Base-by-base conservation (phyloP, 2,888 invertebrate genomes). In the Adela reaumurella region DNA sequence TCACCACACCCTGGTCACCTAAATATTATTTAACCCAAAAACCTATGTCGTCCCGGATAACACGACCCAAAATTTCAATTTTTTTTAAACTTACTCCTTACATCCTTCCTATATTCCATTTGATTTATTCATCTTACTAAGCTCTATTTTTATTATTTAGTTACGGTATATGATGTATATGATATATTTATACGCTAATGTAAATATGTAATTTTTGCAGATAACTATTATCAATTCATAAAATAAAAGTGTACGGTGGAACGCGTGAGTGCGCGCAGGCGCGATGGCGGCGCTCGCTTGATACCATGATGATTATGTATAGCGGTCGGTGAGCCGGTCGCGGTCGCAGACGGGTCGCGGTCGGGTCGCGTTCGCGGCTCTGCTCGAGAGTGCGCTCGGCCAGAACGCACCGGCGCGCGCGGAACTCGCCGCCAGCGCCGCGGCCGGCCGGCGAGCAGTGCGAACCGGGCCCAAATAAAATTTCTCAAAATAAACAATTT, bases 1-100 rank as follows among this genome's bases (percentile, higher is more conserved):
- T 77, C 78, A 76, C 76, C 78, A 70, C 78, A 78, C 78, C 78
- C 78, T 78, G 78, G 78, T 78, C 77, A 64, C 78, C 77, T 78
- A 78, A 43, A 74, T 71, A 67, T 74, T 74, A 74, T 71, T 70
- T 76, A 74, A 72, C 72, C 70, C 73, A 68, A 74, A 68, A 71
- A 68, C 65, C 68, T 74, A 74, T 74, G 4, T 35, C 35, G 66
- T 70, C 70, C 63, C 62, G 70, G 70, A 67, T 69, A 68, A 74
- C 70, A 71, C 72, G 67, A 67, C 68, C 65, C 70, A 66, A 70
- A 68, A 66, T 71, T 71, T 68, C 68, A 66, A 65, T 60, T 69
- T 69, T 74, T 69, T 67, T 72, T 66, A 67, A 67, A 59, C 74
- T 76, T 76, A 76, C 64, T 62, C 60, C 60, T 59, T 70, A 68